A percentile compares a stretch with the other conserved stretches of the same genome.
Evolutionary conservation across 2,113 vertebrate genomes (phyloP).

Genomic region (Acanthisitta chloris): DNA sequence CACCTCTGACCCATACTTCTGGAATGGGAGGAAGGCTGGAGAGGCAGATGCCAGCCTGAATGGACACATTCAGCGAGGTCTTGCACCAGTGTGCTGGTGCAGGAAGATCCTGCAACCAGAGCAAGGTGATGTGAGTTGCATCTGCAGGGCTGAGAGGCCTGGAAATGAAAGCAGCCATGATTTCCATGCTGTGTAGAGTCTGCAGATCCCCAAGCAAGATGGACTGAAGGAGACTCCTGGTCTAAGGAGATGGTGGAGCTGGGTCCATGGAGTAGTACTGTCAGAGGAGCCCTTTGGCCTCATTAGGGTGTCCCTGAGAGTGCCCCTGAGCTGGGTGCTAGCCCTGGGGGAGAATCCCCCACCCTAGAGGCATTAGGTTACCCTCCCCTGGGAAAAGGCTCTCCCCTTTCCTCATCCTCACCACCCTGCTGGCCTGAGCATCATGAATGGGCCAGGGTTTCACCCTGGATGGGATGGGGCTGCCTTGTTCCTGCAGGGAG

Average conservation of each 20-base stretch:
- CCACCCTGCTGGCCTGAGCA: background rate
- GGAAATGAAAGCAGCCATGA: background rate
- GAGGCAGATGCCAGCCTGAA: background rate
- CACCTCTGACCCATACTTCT: background rate
- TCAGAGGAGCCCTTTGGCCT: background rate
- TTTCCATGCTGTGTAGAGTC: rapidly evolving
- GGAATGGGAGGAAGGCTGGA: background rate
- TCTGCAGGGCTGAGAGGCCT: background rate
- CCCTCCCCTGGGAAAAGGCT: background rate
- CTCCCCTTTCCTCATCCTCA: background rate
- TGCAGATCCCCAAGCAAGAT: background rate
- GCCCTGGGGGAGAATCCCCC: background rate
- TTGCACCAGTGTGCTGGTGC: rapidly evolving
- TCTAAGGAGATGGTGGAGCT: background rate
- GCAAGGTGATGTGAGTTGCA: rapidly evolving
- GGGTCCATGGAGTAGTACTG: background rate
- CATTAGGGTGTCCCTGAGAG: background rate
- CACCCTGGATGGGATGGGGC: rapidly evolving
- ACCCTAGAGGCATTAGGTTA: background rate
- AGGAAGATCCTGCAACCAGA: background rate
- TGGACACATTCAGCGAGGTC: rapidly evolving
- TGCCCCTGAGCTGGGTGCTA: background rate
- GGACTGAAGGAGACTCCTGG: background rate
- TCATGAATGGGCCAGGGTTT: rapidly evolving
- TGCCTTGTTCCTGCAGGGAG: background rate